Evolutionary conservation across 2,797 vertebrate genomes (phyloP), one percentile per base, ranked within the genome.

Genomic region (Bradypodion ventrale): DNA sequence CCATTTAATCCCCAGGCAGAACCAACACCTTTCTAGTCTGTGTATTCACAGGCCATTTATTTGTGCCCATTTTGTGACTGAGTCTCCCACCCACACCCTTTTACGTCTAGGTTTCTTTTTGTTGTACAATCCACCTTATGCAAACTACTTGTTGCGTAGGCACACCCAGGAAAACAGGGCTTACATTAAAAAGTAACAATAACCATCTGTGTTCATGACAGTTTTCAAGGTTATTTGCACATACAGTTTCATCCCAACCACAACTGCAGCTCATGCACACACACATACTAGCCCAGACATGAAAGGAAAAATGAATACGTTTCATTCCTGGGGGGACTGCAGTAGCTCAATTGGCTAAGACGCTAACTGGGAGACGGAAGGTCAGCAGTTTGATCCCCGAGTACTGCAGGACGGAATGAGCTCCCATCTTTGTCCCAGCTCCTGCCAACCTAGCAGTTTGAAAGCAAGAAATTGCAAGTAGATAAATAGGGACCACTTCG

Each of bases 91-190:
- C 32, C 72, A 9, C 44, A 40, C 69, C 70, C 69, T 27, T 83
- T 75, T 37, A 32, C 35, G 69, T 37, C 4, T 21, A 19, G 29
- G 56, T 32, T 40, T 65, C 21, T 56, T 56, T 15, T 56, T 56
- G 13, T 1, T 0, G 0, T 46, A 77, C 44, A 23, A 8, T 35
- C 73, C 25, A 63, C 63, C 82, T 83, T 83, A 66, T 40, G 44
- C 70, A 87, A 81, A n/a, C 66, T 12, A 40, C 0, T 1, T 46
- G 32, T 19, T 21, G 0, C 19, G 32, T 66, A 83, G n/a, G 4
- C n/a, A 2, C 4, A 27, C 73, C 66, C 4, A 0, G 66, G 70
- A 5, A 0, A 32, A 19, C 25, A 62, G 4, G 12, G 8, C n/a
- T 12, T 52, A 27, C 73, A 27, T 21, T 69, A 80, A 40, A 65